A percentile compares a stretch with the other conserved stretches of the same genome.
Evolutionary conservation across 1,140 invertebrate species (phyloP).

Genomic region (Choristoneura fumiferana): DNA sequence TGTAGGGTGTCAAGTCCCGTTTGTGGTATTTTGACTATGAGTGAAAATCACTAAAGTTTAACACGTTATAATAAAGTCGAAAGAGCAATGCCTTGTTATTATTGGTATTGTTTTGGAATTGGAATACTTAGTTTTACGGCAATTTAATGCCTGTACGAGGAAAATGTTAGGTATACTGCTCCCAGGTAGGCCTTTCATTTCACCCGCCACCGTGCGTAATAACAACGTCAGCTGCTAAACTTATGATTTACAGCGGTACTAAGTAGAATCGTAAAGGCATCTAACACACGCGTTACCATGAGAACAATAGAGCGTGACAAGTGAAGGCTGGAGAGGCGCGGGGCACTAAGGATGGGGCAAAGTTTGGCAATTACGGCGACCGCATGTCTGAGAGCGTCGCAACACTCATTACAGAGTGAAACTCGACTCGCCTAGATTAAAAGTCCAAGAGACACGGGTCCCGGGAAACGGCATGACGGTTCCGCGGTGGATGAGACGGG

Average conservation of each 20-base stretch:
- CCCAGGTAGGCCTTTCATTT: not conserved
- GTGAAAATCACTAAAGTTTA: too few relatives aligned
- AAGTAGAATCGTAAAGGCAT: constrained; percentile 32
- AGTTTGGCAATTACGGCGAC: constrained; percentile 77
- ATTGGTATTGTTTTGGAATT: too few relatives aligned
- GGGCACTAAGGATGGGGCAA: constrained; percentile 50
- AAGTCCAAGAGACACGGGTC: constrained; percentile 51
- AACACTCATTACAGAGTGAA: constrained; percentile 72
- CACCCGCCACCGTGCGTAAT: not conserved
- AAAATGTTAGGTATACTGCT: too few relatives aligned
- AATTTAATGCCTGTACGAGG: too few relatives aligned
- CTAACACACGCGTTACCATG: constrained; percentile 54
- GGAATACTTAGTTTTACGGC: too few relatives aligned
- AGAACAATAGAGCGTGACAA: constrained; percentile 68
- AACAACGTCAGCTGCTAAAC: constrained; percentile 4
- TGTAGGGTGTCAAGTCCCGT: too few relatives aligned
- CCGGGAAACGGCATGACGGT: constrained; percentile 26
- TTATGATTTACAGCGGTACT: constrained; percentile 2
- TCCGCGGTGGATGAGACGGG: constrained; percentile 29
- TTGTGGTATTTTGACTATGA: too few relatives aligned
- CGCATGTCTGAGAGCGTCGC: constrained; percentile 74
- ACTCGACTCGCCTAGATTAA: constrained; percentile 69
- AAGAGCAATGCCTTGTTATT: too few relatives aligned
- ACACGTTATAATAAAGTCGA: too few relatives aligned
- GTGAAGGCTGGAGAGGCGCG: constrained; percentile 41